Evolutionary conservation across 2,888 invertebrate genomes (phyloP).

Genomic region (Eutolmus rufibarbis): DNA sequence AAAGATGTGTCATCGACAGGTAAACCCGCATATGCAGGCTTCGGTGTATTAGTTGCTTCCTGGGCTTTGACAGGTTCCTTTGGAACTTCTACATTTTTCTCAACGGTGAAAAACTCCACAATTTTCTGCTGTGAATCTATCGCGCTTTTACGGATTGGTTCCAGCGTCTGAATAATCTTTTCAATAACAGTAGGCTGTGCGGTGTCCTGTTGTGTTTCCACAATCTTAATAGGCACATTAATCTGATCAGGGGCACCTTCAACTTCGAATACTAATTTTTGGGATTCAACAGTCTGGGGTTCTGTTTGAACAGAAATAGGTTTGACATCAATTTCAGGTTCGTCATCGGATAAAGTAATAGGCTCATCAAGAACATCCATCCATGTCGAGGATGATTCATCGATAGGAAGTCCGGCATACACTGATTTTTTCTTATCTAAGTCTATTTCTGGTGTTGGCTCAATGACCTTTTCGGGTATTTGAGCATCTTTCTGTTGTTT

Average conservation of each 20-base stretch:
- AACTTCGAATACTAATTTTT: background rate
- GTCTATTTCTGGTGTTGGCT: background rate
- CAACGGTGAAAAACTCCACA: background rate
- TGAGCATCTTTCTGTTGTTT: background rate
- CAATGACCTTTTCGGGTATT: background rate
- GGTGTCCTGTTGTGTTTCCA: background rate
- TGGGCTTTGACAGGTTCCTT: background rate
- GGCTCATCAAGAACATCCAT: slow-evolving; percentile 60
- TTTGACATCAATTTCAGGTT: background rate
- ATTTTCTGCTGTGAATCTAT: background rate
- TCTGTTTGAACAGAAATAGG: background rate
- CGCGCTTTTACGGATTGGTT: background rate
- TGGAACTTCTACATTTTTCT: background rate
- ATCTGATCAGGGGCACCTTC: background rate
- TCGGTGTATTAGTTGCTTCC: background rate
- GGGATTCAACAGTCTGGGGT: background rate
- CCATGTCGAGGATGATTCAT: slow-evolving; percentile 51
- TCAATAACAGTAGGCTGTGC: background rate
- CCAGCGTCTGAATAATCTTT: background rate
- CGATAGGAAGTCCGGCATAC: slow-evolving; percentile 54
- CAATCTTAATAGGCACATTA: background rate
- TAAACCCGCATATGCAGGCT: slow-evolving; percentile 52
- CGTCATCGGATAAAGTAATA: slow-evolving; percentile 54
- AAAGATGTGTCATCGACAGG: slow-evolving; percentile 55
- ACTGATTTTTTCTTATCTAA: background rate